Evolutionary conservation across 2,797 vertebrate species (phyloP).

Genomic region (Manis javanica): DNA sequence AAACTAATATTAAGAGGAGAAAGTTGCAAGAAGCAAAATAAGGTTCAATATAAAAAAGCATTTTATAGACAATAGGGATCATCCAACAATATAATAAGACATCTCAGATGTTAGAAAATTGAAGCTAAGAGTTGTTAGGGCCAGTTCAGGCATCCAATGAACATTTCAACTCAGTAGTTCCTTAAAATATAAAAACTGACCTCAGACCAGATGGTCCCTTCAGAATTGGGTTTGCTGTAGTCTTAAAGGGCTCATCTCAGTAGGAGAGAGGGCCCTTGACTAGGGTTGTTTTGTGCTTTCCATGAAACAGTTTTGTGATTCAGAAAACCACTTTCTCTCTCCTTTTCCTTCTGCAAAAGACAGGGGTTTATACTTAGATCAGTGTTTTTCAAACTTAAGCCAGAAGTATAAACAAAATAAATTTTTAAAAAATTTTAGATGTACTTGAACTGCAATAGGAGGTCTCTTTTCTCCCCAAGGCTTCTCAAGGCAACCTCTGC

Average conservation of each 20-base stretch:
- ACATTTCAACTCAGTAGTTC: not conserved
- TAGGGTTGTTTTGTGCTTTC: not conserved
- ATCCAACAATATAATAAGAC: too few relatives aligned
- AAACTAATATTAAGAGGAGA: not conserved
- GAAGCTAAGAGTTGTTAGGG: not conserved
- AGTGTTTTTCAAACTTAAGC: not conserved
- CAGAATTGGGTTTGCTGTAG: not conserved
- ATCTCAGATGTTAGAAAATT: not conserved
- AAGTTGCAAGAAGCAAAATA: not conserved
- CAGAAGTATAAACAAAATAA: slow-evolving; percentile 3
- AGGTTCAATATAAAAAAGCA: not conserved
- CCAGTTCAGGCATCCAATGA: not conserved
- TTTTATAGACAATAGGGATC: not conserved
- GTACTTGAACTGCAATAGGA: not conserved
- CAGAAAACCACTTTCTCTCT: not conserved
- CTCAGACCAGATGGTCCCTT: not conserved
- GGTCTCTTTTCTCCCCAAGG: not conserved
- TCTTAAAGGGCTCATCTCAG: not conserved
- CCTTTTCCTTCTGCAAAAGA: not conserved
- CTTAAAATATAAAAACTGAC: not conserved
- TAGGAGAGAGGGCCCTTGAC: not conserved
- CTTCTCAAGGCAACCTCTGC: not conserved
- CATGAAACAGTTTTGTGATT: not conserved
- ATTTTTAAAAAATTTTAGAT: not conserved
- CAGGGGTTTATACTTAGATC: not conserved